Evolutionary conservation across 2,113 vertebrate genomes (phyloP), one percentile per base, ranked within the genome.

Genomic region (Chaetodon trifascialis): DNA sequence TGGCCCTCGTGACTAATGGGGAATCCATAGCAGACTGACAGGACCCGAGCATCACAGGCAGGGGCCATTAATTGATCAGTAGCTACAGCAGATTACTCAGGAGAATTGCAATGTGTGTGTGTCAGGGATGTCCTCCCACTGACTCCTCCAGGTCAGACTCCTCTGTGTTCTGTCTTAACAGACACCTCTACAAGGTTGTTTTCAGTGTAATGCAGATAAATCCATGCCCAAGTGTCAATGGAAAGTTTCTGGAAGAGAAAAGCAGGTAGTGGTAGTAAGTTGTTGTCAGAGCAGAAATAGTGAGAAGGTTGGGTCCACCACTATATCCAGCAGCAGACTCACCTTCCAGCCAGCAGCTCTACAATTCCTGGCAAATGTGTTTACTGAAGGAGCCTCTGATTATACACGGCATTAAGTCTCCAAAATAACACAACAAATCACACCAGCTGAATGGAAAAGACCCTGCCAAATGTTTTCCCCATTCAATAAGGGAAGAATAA

Each of bases 371-470:
- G 83, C 68, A 78, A 92, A 93, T 91, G 88, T 86, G 89, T 89
- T 91, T 86, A 85, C 86, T 63, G 89, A 80, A 55, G 38, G 54
- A 90, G 85, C n/a, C 72, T 88, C 86, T 92, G 91, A 92, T 94
- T 93, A 94, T 90, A 92, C 91, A 92, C 49, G 76, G 77, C 92
- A 93, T 93, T 94, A 94, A 88, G 86, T 85, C 85, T 73, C 52
- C 66, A 71, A 85, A 93, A 93, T 91, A 93, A 94, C 91, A 84
- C 85, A 85, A 90, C 91, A 92, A 92, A 94, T 93, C 90, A 90
- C 74, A 19, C n/a, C 54, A 15, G 78, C 66, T 77, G 76, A 85
- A 91, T 60, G 66, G 82, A 73, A 78, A 92, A 65, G 76, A 86
- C 66, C 70, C 71, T 70, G 92, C 82, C 88, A 87, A 93, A 89